Evolutionary conservation across 2,888 invertebrate genomes (phyloP), one percentile per base, ranked within the genome.

Genomic region (Thecophora atra): DNA sequence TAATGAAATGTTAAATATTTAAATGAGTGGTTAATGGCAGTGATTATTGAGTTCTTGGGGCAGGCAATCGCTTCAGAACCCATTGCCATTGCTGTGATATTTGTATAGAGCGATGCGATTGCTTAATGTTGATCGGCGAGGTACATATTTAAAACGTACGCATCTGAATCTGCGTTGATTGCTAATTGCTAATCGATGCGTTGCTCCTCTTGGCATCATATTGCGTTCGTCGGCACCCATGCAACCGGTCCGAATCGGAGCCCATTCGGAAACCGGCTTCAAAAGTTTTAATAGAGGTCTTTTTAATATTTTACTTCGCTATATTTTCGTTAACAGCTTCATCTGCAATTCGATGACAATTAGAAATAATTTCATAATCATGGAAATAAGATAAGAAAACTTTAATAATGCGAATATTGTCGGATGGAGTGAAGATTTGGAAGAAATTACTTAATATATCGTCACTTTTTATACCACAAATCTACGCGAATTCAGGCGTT

Each of bases 231-330:
- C 11, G 19, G 24, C 13, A 56, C 6, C 7, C 17, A 26, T n/a
- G 19, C 11, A 4, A 56, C 58, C 58, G 26, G 58, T 56, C 24
- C 28, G 26, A 17, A 26, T n/a, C n/a, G n/a, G n/a, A 28, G 17
- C 28, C 26, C 3, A 17, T 24, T n/a, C 56, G 5, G 58, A 28
- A 58, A 58, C 26, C 28, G 7, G 58, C 24, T 24, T 28, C 28
- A 58, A 58, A 24, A 58, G 28, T 58, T 58, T 58, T 58, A 58
- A 58, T 58, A 28, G 58, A 58, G 26, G 13, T 58, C 58, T 24
- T 58, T 26, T 26, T 28, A 58, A 26, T 58, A 58, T 58, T 58
- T 8, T 11, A 58, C 15, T 37, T 37, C 3, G 6, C 37, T 54
- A n/a, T 21, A 54, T 54, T 54, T 58, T 24, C 24, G 26, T 26